Conservation (phyloP, 2,113 vertebrate species). For the Tylochromis polylepis region DNA sequence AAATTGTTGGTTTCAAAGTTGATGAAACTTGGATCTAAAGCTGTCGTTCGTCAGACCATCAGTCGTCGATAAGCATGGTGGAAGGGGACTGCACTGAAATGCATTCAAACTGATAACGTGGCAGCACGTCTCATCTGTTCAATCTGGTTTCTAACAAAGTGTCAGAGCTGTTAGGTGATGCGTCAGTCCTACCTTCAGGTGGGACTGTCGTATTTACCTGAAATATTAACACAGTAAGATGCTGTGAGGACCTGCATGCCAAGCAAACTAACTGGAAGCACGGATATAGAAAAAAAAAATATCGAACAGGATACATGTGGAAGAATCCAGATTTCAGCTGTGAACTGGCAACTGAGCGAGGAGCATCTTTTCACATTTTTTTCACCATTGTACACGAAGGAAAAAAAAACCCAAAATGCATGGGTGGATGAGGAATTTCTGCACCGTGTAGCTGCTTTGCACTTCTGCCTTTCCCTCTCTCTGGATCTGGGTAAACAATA, state of each 20-base stretch:
- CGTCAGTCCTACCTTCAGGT: background rate
- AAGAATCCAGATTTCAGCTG: background rate
- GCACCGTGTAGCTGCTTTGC: background rate
- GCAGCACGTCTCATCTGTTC: background rate
- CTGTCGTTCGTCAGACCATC: background rate
- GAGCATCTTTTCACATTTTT: background rate
- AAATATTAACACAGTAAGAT: background rate
- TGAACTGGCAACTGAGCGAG: background rate
- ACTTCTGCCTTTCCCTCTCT: background rate
- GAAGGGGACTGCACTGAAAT: background rate
- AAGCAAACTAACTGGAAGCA: background rate
- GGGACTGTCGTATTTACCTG: background rate
- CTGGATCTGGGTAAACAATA: constrained; percentile 33
- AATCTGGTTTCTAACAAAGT: background rate
- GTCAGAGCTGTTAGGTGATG: background rate
- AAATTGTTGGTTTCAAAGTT: background rate
- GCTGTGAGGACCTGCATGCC: background rate
- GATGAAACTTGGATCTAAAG: background rate
- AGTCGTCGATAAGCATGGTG: background rate
- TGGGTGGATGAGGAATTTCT: background rate
- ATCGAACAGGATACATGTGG: background rate
- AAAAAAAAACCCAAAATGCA: background rate
- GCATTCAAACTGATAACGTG: background rate
- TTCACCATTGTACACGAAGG: background rate
- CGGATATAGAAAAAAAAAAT: background rate